Percentiles rank a stretch among this genome's conserved stretches.
These are phyloP conservation scores for Pomatorhinus ruficollis DNA, from an alignment of 2,113 vertebrate genomes.

Conservation along the genomic window DNA sequence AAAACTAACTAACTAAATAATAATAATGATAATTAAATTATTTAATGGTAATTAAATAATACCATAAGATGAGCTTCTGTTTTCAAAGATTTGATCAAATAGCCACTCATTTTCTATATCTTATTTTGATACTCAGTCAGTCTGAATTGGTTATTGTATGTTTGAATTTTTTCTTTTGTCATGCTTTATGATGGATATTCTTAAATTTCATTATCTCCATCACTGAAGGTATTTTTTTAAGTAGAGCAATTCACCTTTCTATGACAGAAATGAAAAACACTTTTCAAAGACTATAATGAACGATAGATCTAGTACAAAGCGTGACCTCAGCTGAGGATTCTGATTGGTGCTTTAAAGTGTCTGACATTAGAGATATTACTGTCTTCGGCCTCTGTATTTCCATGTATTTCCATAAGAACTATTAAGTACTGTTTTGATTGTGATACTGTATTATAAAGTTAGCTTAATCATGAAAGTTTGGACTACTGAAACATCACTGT, in stretches of 20 bases:
- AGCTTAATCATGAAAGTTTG: not conserved
- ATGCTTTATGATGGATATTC: not conserved
- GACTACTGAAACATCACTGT: not conserved
- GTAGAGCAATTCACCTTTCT: not conserved
- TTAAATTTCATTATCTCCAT: not conserved
- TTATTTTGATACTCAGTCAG: not conserved
- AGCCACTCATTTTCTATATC: not conserved
- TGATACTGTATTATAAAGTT: not conserved
- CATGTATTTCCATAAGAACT: not conserved
- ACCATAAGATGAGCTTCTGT: not conserved
- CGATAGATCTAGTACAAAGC: not conserved
- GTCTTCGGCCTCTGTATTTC: not conserved
- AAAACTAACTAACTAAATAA: not conserved
- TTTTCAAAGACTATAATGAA: not conserved
- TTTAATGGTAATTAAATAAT: not conserved
- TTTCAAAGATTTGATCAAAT: conserved; percentile 2
- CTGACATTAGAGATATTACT: not conserved
- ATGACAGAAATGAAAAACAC: not conserved
- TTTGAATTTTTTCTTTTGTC: not conserved
- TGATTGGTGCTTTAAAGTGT: not conserved
- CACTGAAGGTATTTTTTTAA: not conserved
- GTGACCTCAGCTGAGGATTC: not conserved
- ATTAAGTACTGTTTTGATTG: not conserved
- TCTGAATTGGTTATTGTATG: not conserved
- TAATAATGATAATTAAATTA: too few species aligned